Percentiles rank a stretch among this genome's conserved stretches.
Conservation (phyloP, 1,140 invertebrate species). For the Atta texana region DNA sequence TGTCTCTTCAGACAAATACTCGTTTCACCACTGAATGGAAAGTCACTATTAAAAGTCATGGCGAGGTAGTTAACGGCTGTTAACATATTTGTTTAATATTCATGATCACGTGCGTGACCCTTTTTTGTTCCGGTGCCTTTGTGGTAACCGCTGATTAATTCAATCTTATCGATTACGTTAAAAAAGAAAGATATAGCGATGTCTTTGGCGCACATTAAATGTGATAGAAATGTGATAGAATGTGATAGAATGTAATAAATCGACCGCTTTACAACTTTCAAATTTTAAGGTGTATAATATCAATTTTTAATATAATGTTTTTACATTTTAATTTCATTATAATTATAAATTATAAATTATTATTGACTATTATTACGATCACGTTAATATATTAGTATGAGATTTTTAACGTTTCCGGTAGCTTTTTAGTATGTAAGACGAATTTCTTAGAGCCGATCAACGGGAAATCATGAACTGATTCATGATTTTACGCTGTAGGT, state of each 20-base stretch:
- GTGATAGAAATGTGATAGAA: neutral
- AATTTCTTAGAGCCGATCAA: constrained; percentile 40
- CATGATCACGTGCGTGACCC: constrained; percentile 52
- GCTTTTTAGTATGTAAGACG: constrained; percentile 49
- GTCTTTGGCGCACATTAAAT: constrained; percentile 4
- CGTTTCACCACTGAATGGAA: constrained; percentile 40
- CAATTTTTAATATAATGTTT: neutral
- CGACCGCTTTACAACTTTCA: neutral
- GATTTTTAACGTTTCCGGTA: neutral
- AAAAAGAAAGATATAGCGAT: constrained; percentile 32
- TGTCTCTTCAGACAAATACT: neutral
- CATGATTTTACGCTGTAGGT: constrained; percentile 83
- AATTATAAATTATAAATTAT: neutral
- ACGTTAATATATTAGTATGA: neutral
- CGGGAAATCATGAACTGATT: constrained; percentile 70
- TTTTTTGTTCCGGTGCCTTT: constrained; percentile 54
- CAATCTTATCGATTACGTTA: constrained; percentile 53
- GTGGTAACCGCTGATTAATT: constrained; percentile 42
- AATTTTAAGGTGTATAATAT: neutral
- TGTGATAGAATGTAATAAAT: neutral
- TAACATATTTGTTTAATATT: constrained; percentile 62
- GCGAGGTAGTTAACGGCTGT: constrained; percentile 33
- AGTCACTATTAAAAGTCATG: constrained; percentile 12
- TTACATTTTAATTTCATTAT: neutral
- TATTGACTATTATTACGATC: neutral